Conservation (phyloP, 2,113 vertebrate species). For the mouse (Mus musculus) region GRCm39 chr9:84866501-84867000, state of each 20-base stretch:
- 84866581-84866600: no score
- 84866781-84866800: background rate
- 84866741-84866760: background rate
- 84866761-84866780: background rate
- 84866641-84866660: fast-evolving
- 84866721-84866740: background rate
- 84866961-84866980: background rate
- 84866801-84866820: background rate
- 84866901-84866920: background rate
- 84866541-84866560: background rate
- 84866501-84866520: background rate
- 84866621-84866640: no score
- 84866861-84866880: background rate
- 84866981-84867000: background rate
- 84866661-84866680: no score
- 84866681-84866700: no score
- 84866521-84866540: background rate
- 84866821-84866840: background rate
- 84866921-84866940: background rate
- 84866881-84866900: background rate
- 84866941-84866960: background rate
- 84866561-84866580: background rate
- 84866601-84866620: no score
- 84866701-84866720: background rate
- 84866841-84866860: constrained; percentile 23